phyloP scores from a whole-genome alignment of 2,888 invertebrate species.

The Palloptera scutellata region DNA sequence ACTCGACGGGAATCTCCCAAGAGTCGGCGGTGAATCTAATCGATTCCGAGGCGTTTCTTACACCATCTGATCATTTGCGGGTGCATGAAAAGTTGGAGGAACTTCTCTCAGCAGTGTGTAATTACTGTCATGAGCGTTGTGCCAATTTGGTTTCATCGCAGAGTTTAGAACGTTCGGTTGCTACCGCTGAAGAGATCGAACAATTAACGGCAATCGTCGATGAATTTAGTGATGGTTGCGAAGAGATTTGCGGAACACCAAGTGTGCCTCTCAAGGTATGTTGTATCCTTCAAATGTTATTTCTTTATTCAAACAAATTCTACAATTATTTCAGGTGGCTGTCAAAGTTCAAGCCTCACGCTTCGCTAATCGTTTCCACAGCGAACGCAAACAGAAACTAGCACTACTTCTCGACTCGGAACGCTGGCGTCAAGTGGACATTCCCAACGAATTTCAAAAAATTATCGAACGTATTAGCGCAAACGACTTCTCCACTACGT shows the following conservation, averaged over 20 bases:
- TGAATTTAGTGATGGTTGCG: constrained; percentile 79
- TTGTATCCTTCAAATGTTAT: not conserved
- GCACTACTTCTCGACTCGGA: constrained; percentile 87
- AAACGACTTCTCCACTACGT: constrained; percentile 58
- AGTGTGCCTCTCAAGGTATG: constrained; percentile 77
- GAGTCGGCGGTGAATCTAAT: constrained; percentile 66
- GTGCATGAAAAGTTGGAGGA: constrained; percentile 78
- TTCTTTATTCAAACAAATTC: not conserved
- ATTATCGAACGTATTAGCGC: constrained; percentile 76
- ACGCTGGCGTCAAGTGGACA: constrained; percentile 92
- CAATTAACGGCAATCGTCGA: constrained; percentile 80
- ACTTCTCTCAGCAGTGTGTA: constrained; percentile 82
- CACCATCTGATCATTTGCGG: constrained; percentile 73
- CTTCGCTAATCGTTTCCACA: constrained; percentile 91
- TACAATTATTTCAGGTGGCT: constrained; percentile 66
- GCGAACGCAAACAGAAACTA: constrained; percentile 85
- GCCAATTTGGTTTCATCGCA: constrained; percentile 86
- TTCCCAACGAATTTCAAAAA: constrained; percentile 87
- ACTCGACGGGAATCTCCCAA: constrained; percentile 41
- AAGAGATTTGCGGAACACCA: constrained; percentile 75
- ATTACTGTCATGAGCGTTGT: constrained; percentile 91
- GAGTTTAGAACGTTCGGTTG: constrained; percentile 74
- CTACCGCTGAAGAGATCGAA: constrained; percentile 79
- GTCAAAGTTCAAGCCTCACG: constrained; percentile 88
- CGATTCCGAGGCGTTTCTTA: constrained; percentile 75